Evolutionary conservation across 2,113 vertebrate species (phyloP).

Genomic region (Varanus komodoensis): DNA sequence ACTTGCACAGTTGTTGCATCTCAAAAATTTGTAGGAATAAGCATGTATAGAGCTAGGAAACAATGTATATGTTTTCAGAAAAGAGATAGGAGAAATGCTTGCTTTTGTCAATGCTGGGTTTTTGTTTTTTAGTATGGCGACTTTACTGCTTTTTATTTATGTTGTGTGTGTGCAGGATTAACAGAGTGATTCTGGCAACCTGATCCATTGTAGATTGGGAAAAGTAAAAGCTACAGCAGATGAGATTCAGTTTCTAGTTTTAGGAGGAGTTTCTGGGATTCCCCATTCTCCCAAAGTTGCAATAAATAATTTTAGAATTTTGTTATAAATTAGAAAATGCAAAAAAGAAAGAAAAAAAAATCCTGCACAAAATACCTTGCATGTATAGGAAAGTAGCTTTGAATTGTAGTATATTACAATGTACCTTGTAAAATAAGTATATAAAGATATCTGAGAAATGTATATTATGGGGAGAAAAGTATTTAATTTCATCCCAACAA

Average conservation of each 20-base stretch:
- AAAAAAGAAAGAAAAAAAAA: not conserved
- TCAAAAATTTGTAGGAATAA: not conserved
- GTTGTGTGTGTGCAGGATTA: no score
- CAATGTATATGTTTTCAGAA: not conserved
- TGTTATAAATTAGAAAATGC: conserved; percentile 10
- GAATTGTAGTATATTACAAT: not conserved
- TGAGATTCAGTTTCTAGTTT: not conserved
- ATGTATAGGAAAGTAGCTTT: not conserved
- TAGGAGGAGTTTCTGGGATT: not conserved
- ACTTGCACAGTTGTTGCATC: not conserved
- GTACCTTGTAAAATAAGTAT: not conserved
- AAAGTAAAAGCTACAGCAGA: conserved; percentile 11
- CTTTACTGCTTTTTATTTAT: not conserved
- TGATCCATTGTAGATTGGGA: not conserved
- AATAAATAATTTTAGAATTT: not conserved
- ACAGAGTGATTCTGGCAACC: not conserved
- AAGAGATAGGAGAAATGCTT: not conserved
- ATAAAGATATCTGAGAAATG: not conserved
- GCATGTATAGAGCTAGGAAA: rapidly evolving
- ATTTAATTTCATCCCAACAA: not conserved
- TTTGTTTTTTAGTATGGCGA: not conserved
- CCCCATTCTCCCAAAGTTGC: not conserved
- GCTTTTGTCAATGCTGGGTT: not conserved
- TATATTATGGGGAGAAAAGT: not conserved
- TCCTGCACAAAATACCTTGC: not conserved